A percentile compares a stretch with the other conserved stretches of the same genome.
Evolutionary conservation across 2,797 vertebrate genomes (phyloP).

Genomic region (Streptopelia turtur): DNA sequence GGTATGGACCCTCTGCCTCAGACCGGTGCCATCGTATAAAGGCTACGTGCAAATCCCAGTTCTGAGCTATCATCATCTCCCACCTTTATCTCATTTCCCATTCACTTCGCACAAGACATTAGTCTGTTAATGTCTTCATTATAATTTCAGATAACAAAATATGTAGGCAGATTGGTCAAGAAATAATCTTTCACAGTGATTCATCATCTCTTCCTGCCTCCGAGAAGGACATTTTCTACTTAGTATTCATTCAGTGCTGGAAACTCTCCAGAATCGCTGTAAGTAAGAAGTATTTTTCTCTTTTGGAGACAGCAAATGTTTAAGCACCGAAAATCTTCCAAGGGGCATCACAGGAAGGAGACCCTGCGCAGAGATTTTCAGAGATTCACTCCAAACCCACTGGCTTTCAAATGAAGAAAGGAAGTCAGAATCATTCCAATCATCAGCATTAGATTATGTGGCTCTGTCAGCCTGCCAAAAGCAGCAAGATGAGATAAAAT

Average conservation of each 20-base stretch:
- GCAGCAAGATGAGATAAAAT: conserved; percentile 44
- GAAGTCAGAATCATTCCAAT: background rate
- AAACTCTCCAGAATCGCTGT: background rate
- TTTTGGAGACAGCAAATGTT: conserved; percentile 39
- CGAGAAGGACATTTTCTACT: conserved; percentile 36
- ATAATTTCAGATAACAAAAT: conserved; percentile 22
- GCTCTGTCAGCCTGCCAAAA: conserved; percentile 28
- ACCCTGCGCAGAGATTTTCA: background rate
- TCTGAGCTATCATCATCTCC: background rate
- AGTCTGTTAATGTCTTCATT: background rate
- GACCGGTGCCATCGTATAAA: fast-evolving
- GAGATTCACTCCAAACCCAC: background rate
- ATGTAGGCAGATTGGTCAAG: background rate
- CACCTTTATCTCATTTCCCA: background rate
- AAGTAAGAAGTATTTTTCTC: background rate
- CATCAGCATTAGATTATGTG: background rate
- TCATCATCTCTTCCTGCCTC: conserved; percentile 37
- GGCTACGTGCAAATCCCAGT: background rate
- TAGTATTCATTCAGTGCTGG: background rate
- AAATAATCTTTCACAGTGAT: background rate
- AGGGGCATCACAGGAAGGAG: background rate
- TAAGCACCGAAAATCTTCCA: conserved; percentile 52
- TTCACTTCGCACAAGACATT: background rate
- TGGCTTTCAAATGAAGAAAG: background rate
- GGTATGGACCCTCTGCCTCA: background rate